Evolutionary conservation across 37 sponge, comb jelly and placozoan genomes (phyloP).

Genomic region (Amphimedon queenslandica): DNA sequence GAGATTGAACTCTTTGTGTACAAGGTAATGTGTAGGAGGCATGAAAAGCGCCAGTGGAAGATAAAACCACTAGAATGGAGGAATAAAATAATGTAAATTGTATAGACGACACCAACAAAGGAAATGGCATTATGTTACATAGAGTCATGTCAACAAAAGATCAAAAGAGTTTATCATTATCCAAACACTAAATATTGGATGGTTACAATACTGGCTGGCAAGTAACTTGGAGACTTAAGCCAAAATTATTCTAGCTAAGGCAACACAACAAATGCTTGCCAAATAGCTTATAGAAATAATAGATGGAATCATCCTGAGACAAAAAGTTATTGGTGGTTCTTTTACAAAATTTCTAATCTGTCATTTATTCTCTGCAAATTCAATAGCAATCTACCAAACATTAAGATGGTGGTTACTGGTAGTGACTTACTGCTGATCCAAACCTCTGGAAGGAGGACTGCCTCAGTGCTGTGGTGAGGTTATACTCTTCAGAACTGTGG

Average conservation of each 20-base stretch:
- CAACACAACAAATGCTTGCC: neutral
- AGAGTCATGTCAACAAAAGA: no score
- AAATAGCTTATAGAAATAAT: neutral
- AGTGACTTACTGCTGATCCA: slow-evolving; percentile 78
- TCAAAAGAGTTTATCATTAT: no score
- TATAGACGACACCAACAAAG: neutral
- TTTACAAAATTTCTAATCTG: no score
- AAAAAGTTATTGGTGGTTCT: no score
- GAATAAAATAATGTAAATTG: neutral
- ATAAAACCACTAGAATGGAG: slow-evolving; percentile 66
- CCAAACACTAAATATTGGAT: no score
- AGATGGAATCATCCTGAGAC: neutral
- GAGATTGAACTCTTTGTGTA: slow-evolving; percentile 87
- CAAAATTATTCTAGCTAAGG: neutral
- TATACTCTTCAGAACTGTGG: slow-evolving; percentile 95
- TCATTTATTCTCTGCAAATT: no score
- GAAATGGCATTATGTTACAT: no score
- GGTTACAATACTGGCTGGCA: no score
- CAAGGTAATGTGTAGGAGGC: slow-evolving; percentile 74
- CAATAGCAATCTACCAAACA: no score
- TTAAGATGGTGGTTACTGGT: no score
- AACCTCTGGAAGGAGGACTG: slow-evolving; percentile 73
- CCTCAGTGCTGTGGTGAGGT: slow-evolving; percentile 85
- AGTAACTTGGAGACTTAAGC: neutral
- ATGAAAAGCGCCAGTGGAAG: slow-evolving; percentile 80